These are phyloP conservation scores for Trichosurus vulpecula DNA, from an alignment of 2,797 vertebrate species.

Conservation along the genomic window DNA sequence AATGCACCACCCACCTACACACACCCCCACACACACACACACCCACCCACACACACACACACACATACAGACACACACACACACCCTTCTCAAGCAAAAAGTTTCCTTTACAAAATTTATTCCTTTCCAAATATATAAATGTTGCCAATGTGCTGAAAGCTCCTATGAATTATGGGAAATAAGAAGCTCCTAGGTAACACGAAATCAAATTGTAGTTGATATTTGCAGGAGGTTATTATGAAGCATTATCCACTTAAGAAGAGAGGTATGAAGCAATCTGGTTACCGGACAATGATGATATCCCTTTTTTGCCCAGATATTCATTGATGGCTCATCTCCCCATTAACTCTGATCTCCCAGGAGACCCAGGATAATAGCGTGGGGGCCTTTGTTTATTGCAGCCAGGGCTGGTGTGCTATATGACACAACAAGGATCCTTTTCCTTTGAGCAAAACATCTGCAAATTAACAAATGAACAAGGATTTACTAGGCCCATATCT, in stretches of 20 bases:
- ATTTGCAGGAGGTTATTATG: neutral
- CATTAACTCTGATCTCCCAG: neutral
- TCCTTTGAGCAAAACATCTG: neutral
- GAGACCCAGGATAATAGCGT: neutral
- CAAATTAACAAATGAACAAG: neutral
- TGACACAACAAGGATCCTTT: neutral
- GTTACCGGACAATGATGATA: neutral
- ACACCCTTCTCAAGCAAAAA: neutral
- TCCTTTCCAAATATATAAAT: neutral
- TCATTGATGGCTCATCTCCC: neutral
- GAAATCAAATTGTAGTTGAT: neutral
- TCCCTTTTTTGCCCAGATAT: neutral
- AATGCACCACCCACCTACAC: neutral
- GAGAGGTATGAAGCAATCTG: neutral
- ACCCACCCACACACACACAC: neutral
- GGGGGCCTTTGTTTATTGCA: neutral
- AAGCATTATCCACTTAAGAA: neutral
- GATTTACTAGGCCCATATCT: neutral
- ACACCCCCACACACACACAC: too few relatives aligned
- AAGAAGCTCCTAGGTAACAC: neutral
- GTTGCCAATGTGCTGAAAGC: neutral
- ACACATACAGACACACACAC: neutral
- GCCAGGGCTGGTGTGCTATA: neutral
- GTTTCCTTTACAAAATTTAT: neutral
- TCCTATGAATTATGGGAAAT: neutral